Base-by-base conservation (phyloP, 2,888 invertebrate species). In the Biston stratarius region DNA sequence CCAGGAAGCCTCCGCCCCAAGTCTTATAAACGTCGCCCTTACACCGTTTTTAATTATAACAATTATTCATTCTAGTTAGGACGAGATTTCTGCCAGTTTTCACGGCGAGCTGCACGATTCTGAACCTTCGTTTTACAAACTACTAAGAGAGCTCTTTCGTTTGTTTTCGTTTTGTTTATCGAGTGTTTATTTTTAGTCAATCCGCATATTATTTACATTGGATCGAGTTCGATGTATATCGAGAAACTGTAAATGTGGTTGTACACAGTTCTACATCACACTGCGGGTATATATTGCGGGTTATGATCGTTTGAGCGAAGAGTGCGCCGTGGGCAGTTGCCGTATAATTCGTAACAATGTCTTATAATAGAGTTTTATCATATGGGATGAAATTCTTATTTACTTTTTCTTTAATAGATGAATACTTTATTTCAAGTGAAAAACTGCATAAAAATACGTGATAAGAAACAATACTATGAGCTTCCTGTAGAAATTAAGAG, bases 41-140 rank as follows among this genome's bases (percentile, higher is more conserved):
- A 88, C 82, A 78, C 83, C 83, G 75, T 81, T 87, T 83, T 87
- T 90, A 91, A 90, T 92, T 86, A 88, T 81, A 81, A 79, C 84
- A 88, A 88, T 90, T 83, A 85, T 80, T 83, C 75, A 74, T 87
- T 87, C 92, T 90, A 91, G 92, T 91, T 92, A 86, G 57, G 83
- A 88, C 91, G 83, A 86, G 92, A 90, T 90, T 84, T 79, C 81
- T 82, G 79, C 91, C 87, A 91, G 91, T 91, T 90, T 79, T 78
- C 82, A 75, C 79, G 73, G 74, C 74, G 72, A 64, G 42, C 60
- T 63, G 72, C 56, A 63, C 57, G 51, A 15, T 74, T 71, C 47
- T 49, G 47, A 33, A 5, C 61, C 42, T 38, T 47, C 49, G 64
- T 38, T 8, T 38, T 9, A 9, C 38, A 38, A 38, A 38, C 38